These are phyloP conservation scores for Saccostrea echinata DNA, from an alignment of 1,140 invertebrate genomes.

Conservation along the genomic window DNA sequence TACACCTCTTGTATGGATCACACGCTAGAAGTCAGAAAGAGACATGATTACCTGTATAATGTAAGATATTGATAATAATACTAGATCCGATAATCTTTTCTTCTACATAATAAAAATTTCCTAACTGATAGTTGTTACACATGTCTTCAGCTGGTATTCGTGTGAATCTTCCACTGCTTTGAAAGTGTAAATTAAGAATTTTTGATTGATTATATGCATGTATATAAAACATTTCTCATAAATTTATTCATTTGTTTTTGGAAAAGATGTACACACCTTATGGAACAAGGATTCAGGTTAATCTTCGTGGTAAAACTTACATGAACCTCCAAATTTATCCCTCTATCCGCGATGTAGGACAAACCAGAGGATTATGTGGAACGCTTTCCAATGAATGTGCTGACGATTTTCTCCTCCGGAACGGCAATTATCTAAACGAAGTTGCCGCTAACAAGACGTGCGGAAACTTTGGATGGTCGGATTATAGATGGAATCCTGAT, in stretches of 20 bases:
- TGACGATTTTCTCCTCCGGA: conserved; percentile 21
- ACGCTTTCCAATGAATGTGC: conserved; percentile 36
- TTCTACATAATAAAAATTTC: neutral
- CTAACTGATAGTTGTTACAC: neutral
- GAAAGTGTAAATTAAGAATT: no score
- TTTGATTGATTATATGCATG: no score
- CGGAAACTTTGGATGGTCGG: neutral
- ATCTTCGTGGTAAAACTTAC: neutral
- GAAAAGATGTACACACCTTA: conserved; percentile 27
- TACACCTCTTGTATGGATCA: conserved; percentile 27
- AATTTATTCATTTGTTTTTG: neutral
- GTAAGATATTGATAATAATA: conserved; percentile 1
- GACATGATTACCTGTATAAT: neutral
- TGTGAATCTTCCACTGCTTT: no score
- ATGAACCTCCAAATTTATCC: conserved; percentile 25
- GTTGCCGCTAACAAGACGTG: neutral
- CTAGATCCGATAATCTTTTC: neutral
- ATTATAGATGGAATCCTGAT: conserved; percentile 22
- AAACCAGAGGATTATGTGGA: conserved; percentile 27
- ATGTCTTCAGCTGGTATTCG: neutral
- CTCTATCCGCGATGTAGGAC: neutral
- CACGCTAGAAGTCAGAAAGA: conserved; percentile 17
- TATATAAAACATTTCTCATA: no score
- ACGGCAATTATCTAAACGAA: neutral
- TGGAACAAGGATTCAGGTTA: conserved; percentile 22